A percentile compares a stretch with the other conserved stretches of the same genome.
phyloP scores from a whole-genome alignment of 2,797 vertebrate genomes.

The Thaleichthys pacificus region DNA sequence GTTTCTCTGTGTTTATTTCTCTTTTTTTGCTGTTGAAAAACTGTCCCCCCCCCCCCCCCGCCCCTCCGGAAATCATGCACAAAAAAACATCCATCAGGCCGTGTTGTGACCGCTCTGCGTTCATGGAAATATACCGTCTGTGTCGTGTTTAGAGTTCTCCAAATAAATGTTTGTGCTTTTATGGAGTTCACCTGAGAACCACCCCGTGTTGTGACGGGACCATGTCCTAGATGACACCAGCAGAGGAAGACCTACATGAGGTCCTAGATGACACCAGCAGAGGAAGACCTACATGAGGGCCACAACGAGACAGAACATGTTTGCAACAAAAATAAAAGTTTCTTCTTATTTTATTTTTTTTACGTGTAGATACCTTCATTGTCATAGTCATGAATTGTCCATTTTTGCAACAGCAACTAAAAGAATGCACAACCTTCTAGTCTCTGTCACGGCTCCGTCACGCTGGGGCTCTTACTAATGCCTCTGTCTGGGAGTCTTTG shows the following conservation, averaged over 20 bases:
- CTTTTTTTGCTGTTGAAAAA: slow-evolving; percentile 51
- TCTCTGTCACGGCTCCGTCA: slow-evolving; percentile 13
- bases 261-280: slow-evolving; percentile 41
- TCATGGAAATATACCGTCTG: slow-evolving; percentile 21
- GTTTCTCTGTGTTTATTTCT: slow-evolving; percentile 36
- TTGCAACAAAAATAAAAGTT: background rate
- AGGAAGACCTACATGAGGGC: slow-evolving; percentile 27
- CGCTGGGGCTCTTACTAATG: background rate
- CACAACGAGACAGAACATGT: background rate
- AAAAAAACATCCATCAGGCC: slow-evolving; percentile 41
- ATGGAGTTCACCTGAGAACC: slow-evolving; percentile 72
- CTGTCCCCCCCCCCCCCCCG: slow-evolving; percentile 17
- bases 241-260: slow-evolving; percentile 32
- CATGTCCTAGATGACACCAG: slow-evolving; percentile 47
- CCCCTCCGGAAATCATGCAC: slow-evolving; percentile 50
- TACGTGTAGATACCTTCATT: background rate
- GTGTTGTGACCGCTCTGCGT: slow-evolving; percentile 37
- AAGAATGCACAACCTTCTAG: background rate
- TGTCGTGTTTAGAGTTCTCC: slow-evolving; percentile 46
- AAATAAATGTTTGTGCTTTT: slow-evolving; percentile 48
- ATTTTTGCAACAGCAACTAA: background rate
- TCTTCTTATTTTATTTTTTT: background rate
- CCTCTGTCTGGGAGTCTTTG: slow-evolving; percentile 48
- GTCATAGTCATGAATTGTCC: background rate
- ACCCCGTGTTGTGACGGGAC: slow-evolving; percentile 47